Conservation (phyloP, 2,888 invertebrate species). For the Psylliodes chrysocephalus region DNA sequence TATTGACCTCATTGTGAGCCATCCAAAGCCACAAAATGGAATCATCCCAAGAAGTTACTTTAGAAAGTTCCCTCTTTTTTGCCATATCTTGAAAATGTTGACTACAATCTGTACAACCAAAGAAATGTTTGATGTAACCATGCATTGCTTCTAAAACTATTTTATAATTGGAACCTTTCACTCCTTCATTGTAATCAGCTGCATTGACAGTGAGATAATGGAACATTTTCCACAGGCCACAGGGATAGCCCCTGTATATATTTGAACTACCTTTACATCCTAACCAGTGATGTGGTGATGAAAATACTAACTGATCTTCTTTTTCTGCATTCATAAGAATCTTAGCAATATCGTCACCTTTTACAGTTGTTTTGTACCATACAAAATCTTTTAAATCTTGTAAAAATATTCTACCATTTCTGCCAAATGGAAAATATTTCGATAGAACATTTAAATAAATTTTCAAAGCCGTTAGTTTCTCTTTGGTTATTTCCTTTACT, state of each 20-base stretch:
- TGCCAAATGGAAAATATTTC: constrained; percentile 82
- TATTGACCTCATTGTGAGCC: constrained; percentile 93
- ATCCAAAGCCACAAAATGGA: constrained; percentile 93
- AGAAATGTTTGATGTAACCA: constrained; percentile 90
- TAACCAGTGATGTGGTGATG: constrained; percentile 72
- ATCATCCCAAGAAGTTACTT: constrained; percentile 77
- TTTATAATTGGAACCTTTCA: constrained; percentile 66
- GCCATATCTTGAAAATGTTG: constrained; percentile 92
- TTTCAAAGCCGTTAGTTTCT: constrained; percentile 78
- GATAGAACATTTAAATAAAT: constrained; percentile 77
- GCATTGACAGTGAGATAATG: constrained; percentile 90
- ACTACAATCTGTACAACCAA: constrained; percentile 92
- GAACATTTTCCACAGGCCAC: constrained; percentile 94
- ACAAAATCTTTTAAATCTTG: constrained; percentile 70
- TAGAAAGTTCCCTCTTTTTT: constrained; percentile 72
- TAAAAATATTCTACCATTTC: constrained; percentile 74
- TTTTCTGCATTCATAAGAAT: constrained; percentile 67
- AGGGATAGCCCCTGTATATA: constrained; percentile 87
- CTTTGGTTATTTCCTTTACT: constrained; percentile 74
- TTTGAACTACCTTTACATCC: constrained; percentile 85
- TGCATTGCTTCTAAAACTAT: constrained; percentile 85
- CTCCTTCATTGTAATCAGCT: constrained; percentile 58
- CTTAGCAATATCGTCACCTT: constrained; percentile 71
- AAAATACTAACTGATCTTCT: constrained; percentile 69
- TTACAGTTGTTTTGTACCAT: constrained; percentile 65